Evolutionary conservation across 2,113 vertebrate genomes (phyloP).

Genomic region (Stomatorhinus ivindoensis): DNA sequence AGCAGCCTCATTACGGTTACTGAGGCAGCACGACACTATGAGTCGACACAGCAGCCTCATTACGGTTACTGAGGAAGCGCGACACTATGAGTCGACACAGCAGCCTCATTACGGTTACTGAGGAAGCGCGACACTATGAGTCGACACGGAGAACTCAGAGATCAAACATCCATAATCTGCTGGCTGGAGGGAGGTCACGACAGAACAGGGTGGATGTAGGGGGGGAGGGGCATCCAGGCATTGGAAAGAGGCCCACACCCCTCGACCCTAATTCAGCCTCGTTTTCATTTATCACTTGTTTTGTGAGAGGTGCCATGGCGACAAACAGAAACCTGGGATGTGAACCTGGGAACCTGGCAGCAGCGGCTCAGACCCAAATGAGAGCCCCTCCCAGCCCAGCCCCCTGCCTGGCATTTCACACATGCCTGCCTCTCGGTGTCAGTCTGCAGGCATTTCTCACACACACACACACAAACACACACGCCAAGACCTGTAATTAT

Average conservation of each 20-base stretch:
- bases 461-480: slow-evolving; percentile 21
- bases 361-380: slow-evolving; percentile 48
- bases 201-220: neutral
- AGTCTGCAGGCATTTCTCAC: slow-evolving; percentile 59
- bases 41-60: too few relatives aligned
- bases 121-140: slow-evolving; percentile 50
- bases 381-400: slow-evolving; percentile 38
- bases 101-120: slow-evolving; percentile 39
- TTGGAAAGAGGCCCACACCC: slow-evolving; percentile 32
- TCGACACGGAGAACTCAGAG: slow-evolving; percentile 60
- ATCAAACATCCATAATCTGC: slow-evolving; percentile 59
- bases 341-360: slow-evolving; percentile 35
- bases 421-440: slow-evolving; percentile 49
- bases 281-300: slow-evolving; percentile 58
- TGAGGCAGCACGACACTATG: too few relatives aligned
- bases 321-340: slow-evolving; percentile 53
- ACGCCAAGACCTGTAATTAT: too few relatives aligned
- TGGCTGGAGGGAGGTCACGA: slow-evolving; percentile 36
- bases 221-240: neutral
- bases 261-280: slow-evolving; percentile 62
- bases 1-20: too few relatives aligned
- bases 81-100: too few relatives aligned
- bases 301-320: slow-evolving; percentile 63
- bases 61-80: too few relatives aligned
- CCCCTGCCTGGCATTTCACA: slow-evolving; percentile 49